Evolutionary conservation across 2,888 invertebrate genomes (phyloP), one percentile per base, ranked within the genome.

Genomic region (Cosmia pyralina): DNA sequence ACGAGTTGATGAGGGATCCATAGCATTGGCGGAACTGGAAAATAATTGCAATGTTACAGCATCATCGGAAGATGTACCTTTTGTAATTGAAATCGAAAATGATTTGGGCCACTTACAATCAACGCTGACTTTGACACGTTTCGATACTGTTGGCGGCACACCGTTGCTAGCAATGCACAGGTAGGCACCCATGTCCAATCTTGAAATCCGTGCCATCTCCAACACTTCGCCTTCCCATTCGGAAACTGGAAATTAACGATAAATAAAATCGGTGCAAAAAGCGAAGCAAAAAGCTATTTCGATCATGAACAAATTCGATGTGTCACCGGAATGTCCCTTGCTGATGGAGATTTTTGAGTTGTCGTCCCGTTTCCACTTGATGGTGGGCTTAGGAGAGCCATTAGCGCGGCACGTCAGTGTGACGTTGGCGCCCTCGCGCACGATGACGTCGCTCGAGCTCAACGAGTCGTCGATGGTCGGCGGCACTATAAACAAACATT

Each of bases 351-450:
- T 98, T 96, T 98, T 98, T 89, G 97, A 97, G 94, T 98, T 98
- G 96, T 98, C 98, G 95, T 98, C 98, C 90, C 98, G 97, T 95
- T 98, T 98, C 98, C 99, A 99, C 96, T 98, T 98, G 94, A 98
- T 98, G 92, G 97, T 97, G 83, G 99, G 98, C 93, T 97, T 97
- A 82, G 99, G 99, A 90, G 98, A 98, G 91, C 98, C 99, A 92
- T 98, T 98, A 90, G 98, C 98, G 93, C 98, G 98, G 95, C 99
- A 99, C 91, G 97, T 98, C 91, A 99, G 96, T 85, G 98, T 98
- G 90, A 98, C 98, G 96, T 98, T 98, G 90, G 98, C 97, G 88
- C 98, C 98, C 96, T 99, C 99, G 80, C 98, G 97, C 82, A 98
- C 98, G 92, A 98, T 98, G 87, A 98, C 98, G 96, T 99, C 99